A percentile compares a stretch with the other conserved stretches of the same genome.
Evolutionary conservation across 2,113 vertebrate species (phyloP).

Genomic region (Trichomycterus rosablanca): DNA sequence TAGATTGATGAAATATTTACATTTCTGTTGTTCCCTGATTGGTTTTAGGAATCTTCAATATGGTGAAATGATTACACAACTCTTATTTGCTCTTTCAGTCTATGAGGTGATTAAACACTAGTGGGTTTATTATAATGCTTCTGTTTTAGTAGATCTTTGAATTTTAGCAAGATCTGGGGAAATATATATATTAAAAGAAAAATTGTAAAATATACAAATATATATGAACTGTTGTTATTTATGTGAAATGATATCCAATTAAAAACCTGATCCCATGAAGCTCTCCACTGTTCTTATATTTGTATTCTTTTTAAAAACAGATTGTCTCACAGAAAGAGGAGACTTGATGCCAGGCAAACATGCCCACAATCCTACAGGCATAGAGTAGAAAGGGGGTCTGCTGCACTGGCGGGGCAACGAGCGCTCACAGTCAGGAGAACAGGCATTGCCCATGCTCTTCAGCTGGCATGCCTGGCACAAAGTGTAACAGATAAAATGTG

Average conservation of each 20-base stretch:
- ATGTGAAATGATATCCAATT: conserved; percentile 74
- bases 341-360: conserved; percentile 22
- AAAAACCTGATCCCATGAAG: conserved; percentile 67
- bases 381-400: conserved; percentile 24
- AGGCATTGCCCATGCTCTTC: conserved; percentile 48
- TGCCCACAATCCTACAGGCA: conserved; percentile 18
- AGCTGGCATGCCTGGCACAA: conserved; percentile 55
- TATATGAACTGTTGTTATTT: conserved; percentile 75
- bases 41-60: conserved; percentile 33
- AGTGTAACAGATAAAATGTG: conserved; percentile 7
- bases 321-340: conserved; percentile 24
- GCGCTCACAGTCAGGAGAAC: conserved; percentile 44
- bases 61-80: conserved; percentile 43
- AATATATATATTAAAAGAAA: conserved; percentile 77
- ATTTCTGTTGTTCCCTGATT: conserved; percentile 28
- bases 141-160: conserved; percentile 59
- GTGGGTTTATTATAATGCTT: conserved; percentile 57
- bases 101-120: conserved; percentile 58
- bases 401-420: conserved; percentile 49
- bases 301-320: conserved; percentile 25
- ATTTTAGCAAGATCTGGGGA: conserved; percentile 67
- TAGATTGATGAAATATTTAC: conserved; percentile 55
- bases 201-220: conserved; percentile 70
- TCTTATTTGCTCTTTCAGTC: conserved; percentile 57
- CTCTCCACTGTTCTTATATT: conserved; percentile 10